These are phyloP conservation scores for Sinotaia quadrata DNA, from an alignment of 2,888 invertebrate genomes.

Conservation along the genomic window DNA sequence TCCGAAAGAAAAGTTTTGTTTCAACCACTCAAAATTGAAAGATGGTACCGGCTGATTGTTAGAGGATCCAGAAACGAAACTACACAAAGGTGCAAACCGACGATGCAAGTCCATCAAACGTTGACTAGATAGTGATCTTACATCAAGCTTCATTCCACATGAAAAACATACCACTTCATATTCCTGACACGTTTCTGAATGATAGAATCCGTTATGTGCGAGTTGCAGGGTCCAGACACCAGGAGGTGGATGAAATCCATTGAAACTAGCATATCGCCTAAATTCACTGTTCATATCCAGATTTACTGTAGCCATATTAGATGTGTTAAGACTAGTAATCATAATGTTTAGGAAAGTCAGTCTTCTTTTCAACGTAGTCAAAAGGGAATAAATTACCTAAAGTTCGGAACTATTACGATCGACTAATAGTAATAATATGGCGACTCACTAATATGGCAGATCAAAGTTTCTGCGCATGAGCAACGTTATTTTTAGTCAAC, in stretches of 20 bases:
- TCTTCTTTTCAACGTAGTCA: too few relatives aligned
- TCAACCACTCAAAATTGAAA: constrained; percentile 1
- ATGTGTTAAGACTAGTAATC: too few relatives aligned
- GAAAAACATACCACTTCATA: constrained; percentile 41
- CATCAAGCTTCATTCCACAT: constrained; percentile 36
- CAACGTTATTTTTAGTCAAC: too few relatives aligned
- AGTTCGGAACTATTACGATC: too few relatives aligned
- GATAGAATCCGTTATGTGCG: constrained; percentile 46
- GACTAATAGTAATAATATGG: too few relatives aligned
- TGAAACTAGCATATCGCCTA: constrained; percentile 9
- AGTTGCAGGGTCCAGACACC: constrained; percentile 34
- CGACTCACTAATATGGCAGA: too few relatives aligned
- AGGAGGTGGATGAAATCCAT: background rate
- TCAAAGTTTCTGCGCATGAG: too few relatives aligned
- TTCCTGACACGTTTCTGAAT: constrained; percentile 1
- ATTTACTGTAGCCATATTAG: too few relatives aligned
- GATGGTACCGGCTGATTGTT: constrained; percentile 13
- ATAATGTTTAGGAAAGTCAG: too few relatives aligned
- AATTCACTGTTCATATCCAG: constrained; percentile 16
- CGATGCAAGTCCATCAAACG: constrained; percentile 11
- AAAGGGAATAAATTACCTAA: too few relatives aligned
- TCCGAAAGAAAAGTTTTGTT: background rate
- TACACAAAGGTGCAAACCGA: constrained; percentile 6
- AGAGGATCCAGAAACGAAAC: constrained; percentile 15
- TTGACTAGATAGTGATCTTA: background rate